Evolutionary conservation across 2,797 vertebrate species (phyloP).

Genomic region (Aselliscus stoliczkanus): DNA sequence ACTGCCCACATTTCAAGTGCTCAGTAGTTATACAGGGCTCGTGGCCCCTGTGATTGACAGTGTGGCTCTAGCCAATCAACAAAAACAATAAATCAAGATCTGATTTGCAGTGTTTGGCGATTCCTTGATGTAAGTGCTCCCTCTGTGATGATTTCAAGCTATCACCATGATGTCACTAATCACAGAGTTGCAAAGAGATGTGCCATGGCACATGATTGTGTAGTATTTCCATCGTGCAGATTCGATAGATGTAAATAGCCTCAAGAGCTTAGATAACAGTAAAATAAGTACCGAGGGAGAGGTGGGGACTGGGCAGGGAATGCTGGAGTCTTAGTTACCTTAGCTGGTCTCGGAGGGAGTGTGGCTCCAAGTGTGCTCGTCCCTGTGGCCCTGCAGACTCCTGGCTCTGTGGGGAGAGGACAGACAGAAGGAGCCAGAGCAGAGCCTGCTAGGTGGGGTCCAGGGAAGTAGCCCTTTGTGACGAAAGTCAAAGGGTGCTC

Average conservation of each 20-base stretch:
- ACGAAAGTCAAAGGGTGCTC: neutral
- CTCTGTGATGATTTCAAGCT: neutral
- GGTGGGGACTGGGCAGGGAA: neutral
- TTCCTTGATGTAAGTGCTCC: neutral
- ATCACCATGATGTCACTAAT: neutral
- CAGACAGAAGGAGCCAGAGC: neutral
- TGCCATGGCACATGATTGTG: too few relatives aligned
- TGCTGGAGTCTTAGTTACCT: neutral
- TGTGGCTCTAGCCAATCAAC: neutral
- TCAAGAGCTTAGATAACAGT: neutral
- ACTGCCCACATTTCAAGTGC: neutral
- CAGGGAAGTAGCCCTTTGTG: neutral
- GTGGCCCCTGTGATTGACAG: neutral
- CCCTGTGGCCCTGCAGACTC: neutral
- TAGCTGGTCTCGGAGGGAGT: neutral
- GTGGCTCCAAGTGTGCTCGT: neutral
- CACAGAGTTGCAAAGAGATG: neutral
- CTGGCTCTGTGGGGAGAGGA: neutral
- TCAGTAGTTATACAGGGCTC: neutral
- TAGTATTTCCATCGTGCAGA: neutral
- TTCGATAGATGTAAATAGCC: neutral
- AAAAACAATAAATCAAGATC: neutral
- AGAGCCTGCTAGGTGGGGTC: neutral
- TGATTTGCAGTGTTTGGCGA: neutral
- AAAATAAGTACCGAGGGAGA: neutral